These are phyloP conservation scores for Oreochromis tanganicae DNA, from an alignment of 2,113 vertebrate genomes.

Conservation along the genomic window DNA sequence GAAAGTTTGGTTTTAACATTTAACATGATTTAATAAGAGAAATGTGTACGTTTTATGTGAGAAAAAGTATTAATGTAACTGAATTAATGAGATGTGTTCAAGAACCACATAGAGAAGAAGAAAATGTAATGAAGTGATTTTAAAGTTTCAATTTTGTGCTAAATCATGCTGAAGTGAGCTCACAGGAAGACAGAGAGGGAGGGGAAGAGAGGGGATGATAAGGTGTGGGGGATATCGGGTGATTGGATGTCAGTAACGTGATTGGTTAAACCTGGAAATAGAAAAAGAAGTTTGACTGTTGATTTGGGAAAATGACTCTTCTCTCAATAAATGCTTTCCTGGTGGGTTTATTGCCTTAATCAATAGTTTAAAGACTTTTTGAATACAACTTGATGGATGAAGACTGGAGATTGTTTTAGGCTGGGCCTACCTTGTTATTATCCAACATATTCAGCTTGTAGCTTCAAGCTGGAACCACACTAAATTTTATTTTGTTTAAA, in stretches of 20 bases:
- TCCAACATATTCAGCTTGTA: background rate
- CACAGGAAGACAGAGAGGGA: background rate
- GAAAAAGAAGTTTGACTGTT: background rate
- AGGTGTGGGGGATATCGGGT: background rate
- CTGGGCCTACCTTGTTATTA: background rate
- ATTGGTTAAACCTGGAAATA: background rate
- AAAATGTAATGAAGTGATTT: background rate
- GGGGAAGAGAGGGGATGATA: background rate
- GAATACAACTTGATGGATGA: background rate
- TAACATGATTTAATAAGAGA: background rate
- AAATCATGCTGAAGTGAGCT: background rate
- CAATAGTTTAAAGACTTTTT: background rate
- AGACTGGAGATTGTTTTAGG: background rate
- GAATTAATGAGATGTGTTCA: background rate
- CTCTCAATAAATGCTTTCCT: background rate
- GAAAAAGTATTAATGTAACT: background rate
- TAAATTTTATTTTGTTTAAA: background rate
- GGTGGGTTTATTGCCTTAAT: background rate
- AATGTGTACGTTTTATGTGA: fast-evolving
- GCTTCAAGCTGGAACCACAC: background rate
- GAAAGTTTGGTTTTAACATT: background rate
- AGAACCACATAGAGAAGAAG: too few relatives aligned
- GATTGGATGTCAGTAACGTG: background rate
- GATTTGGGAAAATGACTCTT: background rate
- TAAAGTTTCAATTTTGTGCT: background rate